Conservation (phyloP, 2,888 invertebrate species). For the Harpalus rufipes region DNA sequence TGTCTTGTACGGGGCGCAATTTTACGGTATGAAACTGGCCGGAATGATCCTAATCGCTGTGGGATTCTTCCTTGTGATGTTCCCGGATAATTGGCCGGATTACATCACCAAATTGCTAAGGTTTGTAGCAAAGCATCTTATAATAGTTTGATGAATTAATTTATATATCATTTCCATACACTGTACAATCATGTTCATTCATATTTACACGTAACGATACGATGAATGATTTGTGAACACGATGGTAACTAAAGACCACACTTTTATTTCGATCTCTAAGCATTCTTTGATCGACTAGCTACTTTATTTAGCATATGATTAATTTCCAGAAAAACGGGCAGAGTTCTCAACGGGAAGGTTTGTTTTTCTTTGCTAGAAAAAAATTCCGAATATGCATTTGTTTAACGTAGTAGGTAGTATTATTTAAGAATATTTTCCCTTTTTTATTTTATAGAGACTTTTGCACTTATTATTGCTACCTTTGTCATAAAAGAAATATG, state of each 20-base stretch:
- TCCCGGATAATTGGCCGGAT: slow-evolving; percentile 97
- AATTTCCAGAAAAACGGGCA: slow-evolving; percentile 77
- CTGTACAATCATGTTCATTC: slow-evolving; percentile 30
- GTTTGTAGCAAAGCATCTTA: slow-evolving; percentile 77
- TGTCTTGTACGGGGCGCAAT: slow-evolving; percentile 90
- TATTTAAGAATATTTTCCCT: slow-evolving; percentile 44
- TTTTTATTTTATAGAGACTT: slow-evolving; percentile 45
- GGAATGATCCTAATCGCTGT: slow-evolving; percentile 94
- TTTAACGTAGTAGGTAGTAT: slow-evolving; percentile 61
- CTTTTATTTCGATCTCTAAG: slow-evolving; percentile 43
- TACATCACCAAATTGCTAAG: slow-evolving; percentile 93
- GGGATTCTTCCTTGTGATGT: slow-evolving; percentile 95
- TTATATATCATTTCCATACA: slow-evolving; percentile 41
- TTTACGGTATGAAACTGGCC: slow-evolving; percentile 97
- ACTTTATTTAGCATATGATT: slow-evolving; percentile 71
- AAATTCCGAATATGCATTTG: slow-evolving; percentile 66
- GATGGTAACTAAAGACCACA: slow-evolving; percentile 31
- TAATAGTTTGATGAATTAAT: background rate
- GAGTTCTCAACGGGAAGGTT: slow-evolving; percentile 77
- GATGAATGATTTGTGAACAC: slow-evolving; percentile 17
- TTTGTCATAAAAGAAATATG: slow-evolving; percentile 9
- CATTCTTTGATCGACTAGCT: slow-evolving; percentile 61
- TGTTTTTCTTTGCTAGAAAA: slow-evolving; percentile 72
- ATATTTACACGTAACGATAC: slow-evolving; percentile 28
- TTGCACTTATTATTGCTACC: slow-evolving; percentile 55